phyloP scores from a whole-genome alignment of 2,113 vertebrate genomes.

The Pachyramphus minor region DNA sequence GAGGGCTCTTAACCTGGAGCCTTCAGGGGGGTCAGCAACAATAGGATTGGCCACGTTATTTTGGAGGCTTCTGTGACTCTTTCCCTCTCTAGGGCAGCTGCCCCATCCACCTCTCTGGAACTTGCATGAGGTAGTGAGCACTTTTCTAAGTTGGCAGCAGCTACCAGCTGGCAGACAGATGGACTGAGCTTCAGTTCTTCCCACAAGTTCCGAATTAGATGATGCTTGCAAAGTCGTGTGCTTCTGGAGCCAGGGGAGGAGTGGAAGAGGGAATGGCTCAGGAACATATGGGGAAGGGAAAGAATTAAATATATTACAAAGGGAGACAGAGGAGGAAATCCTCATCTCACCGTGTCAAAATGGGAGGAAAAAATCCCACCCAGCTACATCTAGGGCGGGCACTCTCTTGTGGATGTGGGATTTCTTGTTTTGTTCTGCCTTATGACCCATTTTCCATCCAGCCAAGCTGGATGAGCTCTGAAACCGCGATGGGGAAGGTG shows the following conservation, averaged over 20 bases:
- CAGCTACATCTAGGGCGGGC: background rate
- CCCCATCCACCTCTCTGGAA: background rate
- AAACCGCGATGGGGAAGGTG: background rate
- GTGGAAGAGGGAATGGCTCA: background rate
- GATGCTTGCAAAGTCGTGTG: background rate
- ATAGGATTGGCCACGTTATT: background rate
- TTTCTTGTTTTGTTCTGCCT: background rate
- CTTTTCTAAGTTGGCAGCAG: background rate
- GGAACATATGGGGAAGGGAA: background rate
- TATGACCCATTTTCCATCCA: background rate
- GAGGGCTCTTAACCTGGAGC: background rate
- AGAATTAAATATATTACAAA: background rate
- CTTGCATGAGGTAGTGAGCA: background rate
- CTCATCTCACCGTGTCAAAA: background rate
- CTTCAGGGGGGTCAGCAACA: background rate
- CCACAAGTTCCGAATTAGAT: background rate
- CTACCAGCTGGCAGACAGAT: slow-evolving; percentile 20
- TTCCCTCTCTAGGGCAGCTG: background rate
- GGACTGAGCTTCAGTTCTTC: background rate
- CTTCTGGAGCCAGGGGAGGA: background rate
- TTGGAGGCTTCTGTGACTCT: background rate
- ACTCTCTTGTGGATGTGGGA: background rate
- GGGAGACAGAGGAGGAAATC: background rate
- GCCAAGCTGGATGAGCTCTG: background rate
- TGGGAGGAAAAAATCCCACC: background rate